A percentile compares a stretch with the other conserved stretches of the same genome.
Evolutionary conservation across 2,113 vertebrate genomes (phyloP).

Genomic region (Cryptotis parvus): DNA sequence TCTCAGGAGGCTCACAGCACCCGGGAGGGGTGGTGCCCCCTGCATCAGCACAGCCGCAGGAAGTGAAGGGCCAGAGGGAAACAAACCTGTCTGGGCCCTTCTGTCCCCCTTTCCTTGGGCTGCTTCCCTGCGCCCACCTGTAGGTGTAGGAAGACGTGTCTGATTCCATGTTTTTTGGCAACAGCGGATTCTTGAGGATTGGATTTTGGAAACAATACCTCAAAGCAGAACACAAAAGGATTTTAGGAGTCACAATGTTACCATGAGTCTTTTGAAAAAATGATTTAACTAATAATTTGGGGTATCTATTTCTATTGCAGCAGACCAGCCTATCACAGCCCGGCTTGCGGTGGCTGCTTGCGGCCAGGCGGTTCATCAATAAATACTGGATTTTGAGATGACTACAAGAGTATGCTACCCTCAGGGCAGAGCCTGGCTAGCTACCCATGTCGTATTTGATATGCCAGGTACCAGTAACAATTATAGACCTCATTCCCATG

Average conservation of each 20-base stretch:
- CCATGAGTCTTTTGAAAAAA: not conserved
- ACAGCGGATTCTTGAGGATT: not conserved
- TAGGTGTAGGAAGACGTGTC: not conserved
- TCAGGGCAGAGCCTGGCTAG: no score
- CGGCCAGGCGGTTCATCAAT: no score
- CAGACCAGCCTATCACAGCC: no score
- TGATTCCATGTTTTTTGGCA: not conserved
- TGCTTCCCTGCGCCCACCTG: constrained; percentile 4
- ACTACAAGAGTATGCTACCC: no score
- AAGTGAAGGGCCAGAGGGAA: not conserved
- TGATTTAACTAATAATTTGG: not conserved
- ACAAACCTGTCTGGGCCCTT: not conserved
- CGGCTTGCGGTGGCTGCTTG: no score
- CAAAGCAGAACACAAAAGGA: not conserved
- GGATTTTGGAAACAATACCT: not conserved
- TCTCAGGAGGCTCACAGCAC: not conserved
- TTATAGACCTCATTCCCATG: no score
- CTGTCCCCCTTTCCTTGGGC: not conserved
- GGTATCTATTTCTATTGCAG: no score
- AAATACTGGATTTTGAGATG: no score
- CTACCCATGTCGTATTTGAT: no score
- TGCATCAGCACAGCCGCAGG: accelerated
- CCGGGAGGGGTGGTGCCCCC: not conserved
- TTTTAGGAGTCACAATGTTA: not conserved
- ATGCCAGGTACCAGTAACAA: no score